Evolutionary conservation across 2,888 invertebrate genomes (phyloP).

Genomic region (Agrochola litura): DNA sequence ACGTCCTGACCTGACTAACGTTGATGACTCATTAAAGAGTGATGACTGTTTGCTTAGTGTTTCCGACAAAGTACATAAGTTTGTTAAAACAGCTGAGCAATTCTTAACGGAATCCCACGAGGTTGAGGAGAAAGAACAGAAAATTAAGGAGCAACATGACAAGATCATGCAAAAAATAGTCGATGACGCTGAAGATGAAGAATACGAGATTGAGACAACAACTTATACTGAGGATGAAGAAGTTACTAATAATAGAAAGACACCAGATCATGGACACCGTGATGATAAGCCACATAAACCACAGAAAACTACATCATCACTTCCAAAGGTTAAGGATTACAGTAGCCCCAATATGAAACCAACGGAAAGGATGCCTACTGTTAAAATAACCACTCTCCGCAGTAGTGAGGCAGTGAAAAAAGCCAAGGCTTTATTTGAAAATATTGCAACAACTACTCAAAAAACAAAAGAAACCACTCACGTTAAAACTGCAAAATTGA

Average conservation of each 20-base stretch:
- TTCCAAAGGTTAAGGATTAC: slow-evolving; percentile 74
- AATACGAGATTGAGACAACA: slow-evolving; percentile 63
- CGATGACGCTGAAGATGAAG: slow-evolving; percentile 75
- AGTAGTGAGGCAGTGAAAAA: slow-evolving; percentile 92
- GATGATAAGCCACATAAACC: slow-evolving; percentile 70
- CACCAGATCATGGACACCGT: slow-evolving; percentile 53
- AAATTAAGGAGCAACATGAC: slow-evolving; percentile 85
- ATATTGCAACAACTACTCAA: slow-evolving; percentile 87
- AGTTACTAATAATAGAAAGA: slow-evolving; percentile 48
- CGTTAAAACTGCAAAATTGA: slow-evolving; percentile 82
- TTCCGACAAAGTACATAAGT: slow-evolving; percentile 92
- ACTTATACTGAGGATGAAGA: slow-evolving; percentile 55
- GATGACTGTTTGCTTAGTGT: slow-evolving; percentile 92
- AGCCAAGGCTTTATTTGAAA: slow-evolving; percentile 93
- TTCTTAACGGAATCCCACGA: slow-evolving; percentile 81
- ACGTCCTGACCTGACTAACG: slow-evolving; percentile 89
- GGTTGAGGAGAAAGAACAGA: slow-evolving; percentile 81
- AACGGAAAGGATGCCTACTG: slow-evolving; percentile 74
- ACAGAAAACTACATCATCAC: slow-evolving; percentile 77
- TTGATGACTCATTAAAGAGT: slow-evolving; percentile 90
- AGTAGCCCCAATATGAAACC: slow-evolving; percentile 72
- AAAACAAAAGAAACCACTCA: slow-evolving; percentile 75
- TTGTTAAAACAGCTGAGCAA: slow-evolving; percentile 91
- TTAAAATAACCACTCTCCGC: slow-evolving; percentile 86
- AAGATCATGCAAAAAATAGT: slow-evolving; percentile 84